Base-by-base conservation (phyloP, 2,888 invertebrate genomes). In the Cepaea hortensis region DNA sequence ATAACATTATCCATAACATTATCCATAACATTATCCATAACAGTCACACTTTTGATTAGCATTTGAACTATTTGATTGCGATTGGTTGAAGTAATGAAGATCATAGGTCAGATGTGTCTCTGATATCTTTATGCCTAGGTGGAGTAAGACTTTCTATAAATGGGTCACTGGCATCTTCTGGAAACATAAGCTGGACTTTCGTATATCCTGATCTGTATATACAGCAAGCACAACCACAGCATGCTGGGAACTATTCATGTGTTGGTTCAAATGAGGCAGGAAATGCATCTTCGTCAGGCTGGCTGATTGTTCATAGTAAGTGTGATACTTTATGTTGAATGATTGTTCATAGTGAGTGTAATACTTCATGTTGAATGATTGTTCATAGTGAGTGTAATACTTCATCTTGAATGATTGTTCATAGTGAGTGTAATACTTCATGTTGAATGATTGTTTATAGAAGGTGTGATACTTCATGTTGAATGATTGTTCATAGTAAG, bases 241-340 rank as follows among this genome's bases (percentile, higher is more conserved):
- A 92, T 86, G 87, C 90, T 50, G 93, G 93, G 20, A 89, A 82
- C 11, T 92, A 92, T 84, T 81, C 89, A 3, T 93, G 93, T 87
- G 86, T 86, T 46, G 92, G 91, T 0, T 87, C 86, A 48, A 93
- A 92, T 87, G 89, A 90, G n/a, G 93, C 91, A 20, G 93, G 93
- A 62, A 85, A 87, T 23, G 89, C 89, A 9, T 89, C 90, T 84
- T 89, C 90, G 73, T 88, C 87, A 72, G 92, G 92, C 11, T 89
- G 88, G 20, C 88, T 93, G 20, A 88, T 88, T 83, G 90, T 92
- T 3, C 88, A 90, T 84, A 91, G 92, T 92, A 81, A 85, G 86
- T 79, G 23, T 62, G 13, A 68, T 18, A 18, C 3, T n/a, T 15
- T 1, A 18, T 18, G n/a, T 6, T n/a, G 20, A 11, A 20, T 15